Base-by-base conservation (phyloP, 2,113 vertebrate genomes). In the Ophthalmolycus amberensis region DNA sequence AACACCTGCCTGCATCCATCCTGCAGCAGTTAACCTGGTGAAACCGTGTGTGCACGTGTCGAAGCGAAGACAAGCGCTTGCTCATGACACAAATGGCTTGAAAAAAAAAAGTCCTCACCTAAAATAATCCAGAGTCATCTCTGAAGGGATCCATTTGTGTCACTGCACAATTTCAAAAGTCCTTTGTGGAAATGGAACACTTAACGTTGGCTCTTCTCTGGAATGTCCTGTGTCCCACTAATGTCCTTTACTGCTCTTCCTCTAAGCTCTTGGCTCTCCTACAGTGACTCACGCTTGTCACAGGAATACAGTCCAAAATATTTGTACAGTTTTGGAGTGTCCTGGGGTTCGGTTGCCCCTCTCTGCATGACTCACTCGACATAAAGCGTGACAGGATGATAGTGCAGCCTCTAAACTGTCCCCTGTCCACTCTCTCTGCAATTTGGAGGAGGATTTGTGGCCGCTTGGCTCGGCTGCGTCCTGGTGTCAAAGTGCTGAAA, bases 401-500 rank as follows among this genome's bases (percentile, higher is more conserved):
- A 46, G 72, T 79, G 83, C 62, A 65, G 54, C 79, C 58, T 50
- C 27, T 62, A 68, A 79, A 85, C 73, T 42, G 46, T 37, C 69
- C 67, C 59, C 44, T 20, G 52, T 27, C 14, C 65, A 3, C 66
- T 29, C 66, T 27, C 37, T 34, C 20, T 3, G 18, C 75, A 60
- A 18, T 83, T 71, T 29, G 63, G 63, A 46, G 20, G 62, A 72
- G 72, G 77, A 85, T 86, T 90, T 88, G 86, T 85, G 63, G 46
- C 68, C 3, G 50, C 64, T 74, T 59, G 68, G 63, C 79, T 77
- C 34, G 38, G 48, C 69, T 64, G 71, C 34, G 75, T 74, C 78
- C 50, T 27, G 65, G 84, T 90, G 83, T 77, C 79, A 81, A 67
- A 87, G 85, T 86, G 87, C 16, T 50, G 80, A 34, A 78, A 46